These are phyloP conservation scores for Aphidius colemani DNA, from an alignment of 2,888 invertebrate species.

Conservation along the genomic window DNA sequence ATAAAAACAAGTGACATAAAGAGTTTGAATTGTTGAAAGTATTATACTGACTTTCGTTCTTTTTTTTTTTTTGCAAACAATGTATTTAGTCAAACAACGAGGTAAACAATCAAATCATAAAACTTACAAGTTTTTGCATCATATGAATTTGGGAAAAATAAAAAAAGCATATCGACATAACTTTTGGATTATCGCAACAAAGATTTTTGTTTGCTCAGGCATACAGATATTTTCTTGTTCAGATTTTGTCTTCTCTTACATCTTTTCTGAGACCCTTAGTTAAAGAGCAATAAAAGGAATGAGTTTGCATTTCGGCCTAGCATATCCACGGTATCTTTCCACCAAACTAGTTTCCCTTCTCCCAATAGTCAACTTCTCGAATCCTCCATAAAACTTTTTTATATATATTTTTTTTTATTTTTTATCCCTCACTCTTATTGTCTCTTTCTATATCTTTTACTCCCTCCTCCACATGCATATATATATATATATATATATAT, in stretches of 20 bases:
- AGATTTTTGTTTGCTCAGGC: constrained; percentile 41
- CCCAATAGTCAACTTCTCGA: constrained; percentile 5
- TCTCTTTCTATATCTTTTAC: constrained; percentile 16
- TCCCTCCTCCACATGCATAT: constrained; percentile 27
- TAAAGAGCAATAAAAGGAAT: constrained; percentile 19
- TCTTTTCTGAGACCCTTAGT: constrained; percentile 1
- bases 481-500: constrained; percentile 29
- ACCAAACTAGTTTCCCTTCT: constrained; percentile 26
- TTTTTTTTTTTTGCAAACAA: too few relatives aligned
- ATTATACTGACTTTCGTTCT: neutral
- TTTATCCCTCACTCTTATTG: constrained; percentile 10
- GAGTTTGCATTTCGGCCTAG: constrained; percentile 57
- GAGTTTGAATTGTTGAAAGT: too few relatives aligned
- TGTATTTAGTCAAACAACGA: constrained; percentile 13
- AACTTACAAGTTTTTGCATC: constrained; percentile 20
- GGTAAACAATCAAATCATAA: neutral
- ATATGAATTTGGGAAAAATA: constrained; percentile 24
- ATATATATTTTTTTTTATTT: too few relatives aligned
- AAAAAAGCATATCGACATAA: constrained; percentile 6
- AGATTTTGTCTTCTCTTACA: constrained; percentile 1
- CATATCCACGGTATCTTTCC: constrained; percentile 38
- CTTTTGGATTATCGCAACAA: constrained; percentile 1
- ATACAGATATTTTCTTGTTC: constrained; percentile 37
- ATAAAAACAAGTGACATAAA: too few relatives aligned
- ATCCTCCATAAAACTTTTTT: constrained; percentile 18